Base-by-base conservation (phyloP, 2,888 invertebrate genomes). In the Acanthosepion pharaonis region DNA sequence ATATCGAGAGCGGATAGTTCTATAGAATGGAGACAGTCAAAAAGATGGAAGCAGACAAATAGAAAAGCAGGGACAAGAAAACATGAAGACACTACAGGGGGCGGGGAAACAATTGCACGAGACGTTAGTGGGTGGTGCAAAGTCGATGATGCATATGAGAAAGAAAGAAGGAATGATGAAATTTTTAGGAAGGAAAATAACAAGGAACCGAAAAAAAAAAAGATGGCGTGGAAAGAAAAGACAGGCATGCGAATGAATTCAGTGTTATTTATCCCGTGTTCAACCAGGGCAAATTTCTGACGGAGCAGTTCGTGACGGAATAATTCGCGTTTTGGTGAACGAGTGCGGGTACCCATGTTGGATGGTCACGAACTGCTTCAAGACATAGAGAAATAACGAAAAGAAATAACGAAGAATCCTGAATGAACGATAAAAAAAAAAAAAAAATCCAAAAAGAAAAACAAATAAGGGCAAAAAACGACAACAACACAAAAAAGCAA, bases 281-380 rank as follows among this genome's bases (percentile, higher is more conserved):
- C n/a, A 33, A 78, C 78, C n/a, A 78, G 78, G 78, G 78, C n/a
- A 33, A 78, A 4, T n/a, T 78, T 78, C 78, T 78, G n/a, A 18
- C 78, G n/a, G n/a, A 78, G 78, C n/a, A n/a, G 78, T 78, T 78
- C 78, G 78, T 78, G 78, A 78, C 78, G n/a, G 78, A 78, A 33
- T 78, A 78, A 78, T 78, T 78, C 78, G 78, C n/a, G 15, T n/a
- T 78, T 33, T 78, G 78, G 78, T 78, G 11, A 78, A 78, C 11
- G 78, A 78, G 78, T 78, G 78, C 78, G 78, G 78, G 78, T 78
- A 33, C n/a, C 78, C 9, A 78, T 78, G 78, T 78, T 78, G 78
- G n/a, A n/a, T 78, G 78, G 78, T 78, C 78, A 78, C 78, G 78
- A 78, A 78, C 78, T 78, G 78, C 78, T 78, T n/a, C 15, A 78